Evolutionary conservation across 2,888 invertebrate species (phyloP), one percentile per base, ranked within the genome.

Genomic region (Bombyx huttoni): DNA sequence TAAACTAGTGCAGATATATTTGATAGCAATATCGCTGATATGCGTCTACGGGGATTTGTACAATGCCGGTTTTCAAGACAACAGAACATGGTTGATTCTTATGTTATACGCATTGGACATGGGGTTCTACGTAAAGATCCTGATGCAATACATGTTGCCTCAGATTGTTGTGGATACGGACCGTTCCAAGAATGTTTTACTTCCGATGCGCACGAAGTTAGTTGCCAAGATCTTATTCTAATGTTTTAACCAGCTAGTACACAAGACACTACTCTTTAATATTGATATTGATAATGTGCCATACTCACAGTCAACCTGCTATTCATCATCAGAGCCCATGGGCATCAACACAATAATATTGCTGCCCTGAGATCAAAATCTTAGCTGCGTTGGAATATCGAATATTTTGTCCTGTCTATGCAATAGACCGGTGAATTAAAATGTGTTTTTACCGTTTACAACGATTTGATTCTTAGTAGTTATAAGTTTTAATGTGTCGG

Each of bases 31-130:
- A 3, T 75, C 73, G 6, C 48, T 81, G n/a, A 49, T 61, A 0
- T 76, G 78, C 54, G 61, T 84, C 3, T 78, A 73, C 52, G 54
- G 62, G 0, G 82, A 84, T 53, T 56, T 78, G 1, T 84, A 80
- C 53, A 85, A 83, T 48, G 79, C 78, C 0, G 81, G 82, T 0
- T 84, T 76, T 53, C 71, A 82, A 58, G 58, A 71, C 54, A 84
- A 84, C 53, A 59, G 65, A 0, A 55, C 54, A 2, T 46, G 55
- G 5, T 13, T 80, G 1, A 61, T 84, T 0, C n/a, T 65, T 0
- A 49, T 57, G 0, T 60, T 84, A 0, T 83, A 84, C 49, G 56
- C 60, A 0, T 55, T 83, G 51, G 84, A 84, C 52, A n/a, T 75
- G 0, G 67, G 65, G 3, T 84, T 83, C 56, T 61, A 58, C 13